These are phyloP conservation scores for Cheilosia urbana DNA, from an alignment of 2,888 invertebrate species.

Conservation along the genomic window DNA sequence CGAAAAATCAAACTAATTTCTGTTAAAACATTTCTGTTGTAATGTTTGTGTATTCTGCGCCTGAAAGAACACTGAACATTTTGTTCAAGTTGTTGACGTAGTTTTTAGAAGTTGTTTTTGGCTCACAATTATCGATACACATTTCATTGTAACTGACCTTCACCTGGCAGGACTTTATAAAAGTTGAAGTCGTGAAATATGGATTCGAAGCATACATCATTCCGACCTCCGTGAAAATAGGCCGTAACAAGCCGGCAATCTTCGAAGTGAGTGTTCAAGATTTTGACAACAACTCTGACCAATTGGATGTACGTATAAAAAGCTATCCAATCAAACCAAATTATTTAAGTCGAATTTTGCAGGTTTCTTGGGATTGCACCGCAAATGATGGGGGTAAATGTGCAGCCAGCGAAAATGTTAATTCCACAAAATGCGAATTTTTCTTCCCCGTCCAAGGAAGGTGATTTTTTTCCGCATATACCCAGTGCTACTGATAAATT, in stretches of 20 bases:
- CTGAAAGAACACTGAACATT: too few relatives aligned
- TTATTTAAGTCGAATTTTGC: not conserved
- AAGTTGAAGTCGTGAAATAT: conserved; percentile 62
- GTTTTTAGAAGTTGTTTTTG: too few relatives aligned
- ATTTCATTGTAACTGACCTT: not conserved
- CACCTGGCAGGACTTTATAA: conserved; percentile 55
- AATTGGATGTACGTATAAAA: conserved; percentile 47
- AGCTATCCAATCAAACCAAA: not conserved
- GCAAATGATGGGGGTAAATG: conserved; percentile 57
- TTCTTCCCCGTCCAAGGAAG: conserved; percentile 51
- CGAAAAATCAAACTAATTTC: too few relatives aligned
- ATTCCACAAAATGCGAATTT: conserved; percentile 64
- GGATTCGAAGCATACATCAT: conserved; percentile 75
- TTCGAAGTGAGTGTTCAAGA: conserved; percentile 69
- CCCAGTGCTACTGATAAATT: not conserved
- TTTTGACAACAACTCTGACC: conserved; percentile 70
- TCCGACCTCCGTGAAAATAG: conserved; percentile 70
- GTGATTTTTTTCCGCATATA: conserved; percentile 4
- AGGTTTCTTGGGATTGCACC: conserved; percentile 64
- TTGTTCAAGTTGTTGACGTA: too few relatives aligned
- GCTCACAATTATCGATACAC: too few relatives aligned
- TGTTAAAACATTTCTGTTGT: too few relatives aligned
- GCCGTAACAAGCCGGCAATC: conserved; percentile 64
- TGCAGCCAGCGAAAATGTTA: conserved; percentile 10
- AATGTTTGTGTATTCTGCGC: too few relatives aligned